Evolutionary conservation across 2,113 vertebrate species (phyloP).

Genomic region (Podarcis cretensis): DNA sequence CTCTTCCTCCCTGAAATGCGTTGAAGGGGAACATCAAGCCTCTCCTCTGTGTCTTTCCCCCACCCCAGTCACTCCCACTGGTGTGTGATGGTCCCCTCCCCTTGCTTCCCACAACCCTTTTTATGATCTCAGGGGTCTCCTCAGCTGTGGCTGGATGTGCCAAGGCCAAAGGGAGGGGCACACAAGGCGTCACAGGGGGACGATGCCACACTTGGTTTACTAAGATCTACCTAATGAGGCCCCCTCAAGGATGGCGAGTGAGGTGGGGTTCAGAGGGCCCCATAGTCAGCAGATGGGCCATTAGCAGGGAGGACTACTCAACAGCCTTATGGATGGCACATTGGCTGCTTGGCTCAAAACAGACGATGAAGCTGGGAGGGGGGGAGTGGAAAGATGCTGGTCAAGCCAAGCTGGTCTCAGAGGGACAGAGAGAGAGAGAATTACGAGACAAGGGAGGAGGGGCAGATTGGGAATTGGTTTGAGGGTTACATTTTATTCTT

Average conservation of each 20-base stretch:
- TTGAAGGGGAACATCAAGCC: background rate
- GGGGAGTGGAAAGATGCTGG: fast-evolving
- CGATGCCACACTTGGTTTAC: background rate
- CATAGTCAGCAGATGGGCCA: fast-evolving
- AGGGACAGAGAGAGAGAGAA: fast-evolving
- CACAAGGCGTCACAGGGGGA: background rate
- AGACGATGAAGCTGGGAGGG: fast-evolving
- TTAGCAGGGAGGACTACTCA: background rate
- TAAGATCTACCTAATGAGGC: conserved; percentile 51
- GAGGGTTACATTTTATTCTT: conserved; percentile 1
- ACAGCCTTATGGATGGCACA: background rate
- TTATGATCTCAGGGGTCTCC: conserved; percentile 48
- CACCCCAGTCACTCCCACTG: background rate
- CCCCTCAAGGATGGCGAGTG: conserved; percentile 18
- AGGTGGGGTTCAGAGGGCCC: fast-evolving
- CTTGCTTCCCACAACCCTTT: background rate
- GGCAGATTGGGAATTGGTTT: fast-evolving
- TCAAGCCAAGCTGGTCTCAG: background rate
- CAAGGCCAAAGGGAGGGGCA: conserved; percentile 61
- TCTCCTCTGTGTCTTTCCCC: conserved; percentile 12
- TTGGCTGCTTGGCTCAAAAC: background rate
- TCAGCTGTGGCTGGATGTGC: conserved; percentile 55
- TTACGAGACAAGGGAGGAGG: background rate
- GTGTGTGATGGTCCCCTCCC: conserved; percentile 36
- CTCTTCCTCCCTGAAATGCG: conserved; percentile 40